Evolutionary conservation across 2,888 invertebrate genomes (phyloP), one percentile per base, ranked within the genome.

Genomic region (Caenorhabditis sulstoni): DNA sequence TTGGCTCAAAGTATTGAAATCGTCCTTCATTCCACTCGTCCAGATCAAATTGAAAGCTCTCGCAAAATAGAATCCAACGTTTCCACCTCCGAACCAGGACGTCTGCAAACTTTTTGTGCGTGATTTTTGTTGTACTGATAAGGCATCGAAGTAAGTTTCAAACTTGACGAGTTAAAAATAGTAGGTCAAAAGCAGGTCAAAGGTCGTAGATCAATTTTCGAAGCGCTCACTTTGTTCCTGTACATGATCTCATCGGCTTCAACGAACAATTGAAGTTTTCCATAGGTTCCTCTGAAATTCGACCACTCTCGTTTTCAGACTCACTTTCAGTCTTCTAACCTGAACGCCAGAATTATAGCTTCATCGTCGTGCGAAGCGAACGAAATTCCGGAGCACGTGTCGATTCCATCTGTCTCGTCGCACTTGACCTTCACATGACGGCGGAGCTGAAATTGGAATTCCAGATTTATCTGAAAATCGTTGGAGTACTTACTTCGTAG

Each of bases 11-110:
- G 35, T 39, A 18, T 55, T 68, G 50, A 82, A 71, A 35, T 78
- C 81, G n/a, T 65, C 61, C 59, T 80, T 79, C 68, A 85, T 59
- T 47, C 84, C 85, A 22, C 52, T 70, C 18, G 79, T 70, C 84
- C 82, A 82, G 14, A 85, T 66, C 20, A 79, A 45, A 44, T 75
- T 65, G 71, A 82, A 84, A 9, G 81, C 82, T 18, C 74, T 67
- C 35, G 79, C 67, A 55, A 85, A 85, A 70, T 86, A 86, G 62
- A 61, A 73, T n/a, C 79, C 74, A 18, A 81, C 83, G 1, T 47
- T 61, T n/a, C 85, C 85, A 16, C 83, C 86, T 7, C 78, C 75
- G 12, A 59, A 68, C 80, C 80, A 80, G 3, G 58, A n/a, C 7
- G 80, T 78, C 80, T 77, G 39, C 59, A 66, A 53, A 4, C 11